These are phyloP conservation scores for Tokudaia tokunoshimensis DNA, from an alignment of 2,797 vertebrate species.

Conservation along the genomic window DNA sequence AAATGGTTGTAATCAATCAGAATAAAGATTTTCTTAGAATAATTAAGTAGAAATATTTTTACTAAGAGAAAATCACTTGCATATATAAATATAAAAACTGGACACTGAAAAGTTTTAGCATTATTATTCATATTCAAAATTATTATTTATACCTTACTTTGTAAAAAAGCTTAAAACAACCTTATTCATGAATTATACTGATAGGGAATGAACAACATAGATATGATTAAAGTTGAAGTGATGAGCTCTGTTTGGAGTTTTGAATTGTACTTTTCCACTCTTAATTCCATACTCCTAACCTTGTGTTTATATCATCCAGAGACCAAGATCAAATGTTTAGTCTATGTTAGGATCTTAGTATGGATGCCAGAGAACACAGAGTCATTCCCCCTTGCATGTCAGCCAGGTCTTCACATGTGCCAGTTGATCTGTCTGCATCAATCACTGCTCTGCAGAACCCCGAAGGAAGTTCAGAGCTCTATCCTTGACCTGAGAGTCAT, in stretches of 20 bases:
- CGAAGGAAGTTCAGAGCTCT: background rate
- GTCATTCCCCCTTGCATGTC: constrained; percentile 28
- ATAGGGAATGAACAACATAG: constrained; percentile 51
- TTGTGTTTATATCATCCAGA: constrained; percentile 46
- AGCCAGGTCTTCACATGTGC: constrained; percentile 60
- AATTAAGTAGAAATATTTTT: constrained; percentile 23
- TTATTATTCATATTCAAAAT: constrained; percentile 24
- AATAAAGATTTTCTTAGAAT: constrained; percentile 54
- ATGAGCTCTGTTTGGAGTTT: constrained; percentile 48
- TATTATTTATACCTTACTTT: constrained; percentile 33
- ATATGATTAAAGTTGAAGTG: background rate
- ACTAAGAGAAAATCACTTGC: constrained; percentile 54
- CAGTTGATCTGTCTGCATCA: constrained; percentile 28
- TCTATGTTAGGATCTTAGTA: constrained; percentile 74
- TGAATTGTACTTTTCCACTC: constrained; percentile 48
- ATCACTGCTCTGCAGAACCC: background rate
- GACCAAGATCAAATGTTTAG: constrained; percentile 75
- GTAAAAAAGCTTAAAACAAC: constrained; percentile 38
- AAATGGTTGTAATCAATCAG: background rate
- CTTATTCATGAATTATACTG: constrained; percentile 51
- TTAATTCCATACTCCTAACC: constrained; percentile 65
- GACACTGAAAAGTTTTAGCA: constrained; percentile 48
- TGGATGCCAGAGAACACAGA: constrained; percentile 75
- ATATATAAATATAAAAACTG: constrained; percentile 14
- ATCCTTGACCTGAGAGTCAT: background rate